Conservation (phyloP, 2,113 vertebrate species). For the Lontra canadensis region DNA sequence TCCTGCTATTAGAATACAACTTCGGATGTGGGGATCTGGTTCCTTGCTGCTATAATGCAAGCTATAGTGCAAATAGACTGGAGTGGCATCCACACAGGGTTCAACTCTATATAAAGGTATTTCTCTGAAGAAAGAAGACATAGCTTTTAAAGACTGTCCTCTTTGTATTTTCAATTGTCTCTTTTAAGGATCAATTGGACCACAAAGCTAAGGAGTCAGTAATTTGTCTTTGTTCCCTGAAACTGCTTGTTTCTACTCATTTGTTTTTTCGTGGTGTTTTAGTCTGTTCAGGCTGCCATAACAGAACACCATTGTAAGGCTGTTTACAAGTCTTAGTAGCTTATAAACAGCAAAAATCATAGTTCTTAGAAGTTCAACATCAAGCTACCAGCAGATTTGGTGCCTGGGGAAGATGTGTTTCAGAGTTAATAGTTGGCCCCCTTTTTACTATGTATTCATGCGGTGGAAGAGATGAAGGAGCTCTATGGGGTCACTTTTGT, state of each 20-base stretch:
- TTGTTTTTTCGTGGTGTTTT: not conserved
- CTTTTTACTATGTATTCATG: not conserved
- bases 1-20: not conserved
- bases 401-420: not conserved
- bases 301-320: not conserved
- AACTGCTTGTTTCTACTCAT: not conserved
- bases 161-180: not conserved
- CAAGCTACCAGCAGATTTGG: not conserved
- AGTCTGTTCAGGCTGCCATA: not conserved
- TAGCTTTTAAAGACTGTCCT: not conserved
- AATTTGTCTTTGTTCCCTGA: not conserved
- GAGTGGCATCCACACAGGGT: not conserved
- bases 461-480: not conserved
- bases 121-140: not conserved
- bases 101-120: not conserved
- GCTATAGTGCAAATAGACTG: not conserved
- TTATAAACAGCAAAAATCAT: not conserved
- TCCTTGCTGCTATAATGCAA: not conserved
- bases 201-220: not conserved
- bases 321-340: not conserved
- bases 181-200: not conserved
- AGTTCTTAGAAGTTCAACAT: not conserved
- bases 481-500: not conserved
- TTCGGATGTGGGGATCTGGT: not conserved
- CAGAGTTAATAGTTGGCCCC: not conserved